Evolutionary conservation across 2,113 vertebrate species (phyloP), one percentile per base, ranked within the genome.

Genomic region (Seriola dumerili): DNA sequence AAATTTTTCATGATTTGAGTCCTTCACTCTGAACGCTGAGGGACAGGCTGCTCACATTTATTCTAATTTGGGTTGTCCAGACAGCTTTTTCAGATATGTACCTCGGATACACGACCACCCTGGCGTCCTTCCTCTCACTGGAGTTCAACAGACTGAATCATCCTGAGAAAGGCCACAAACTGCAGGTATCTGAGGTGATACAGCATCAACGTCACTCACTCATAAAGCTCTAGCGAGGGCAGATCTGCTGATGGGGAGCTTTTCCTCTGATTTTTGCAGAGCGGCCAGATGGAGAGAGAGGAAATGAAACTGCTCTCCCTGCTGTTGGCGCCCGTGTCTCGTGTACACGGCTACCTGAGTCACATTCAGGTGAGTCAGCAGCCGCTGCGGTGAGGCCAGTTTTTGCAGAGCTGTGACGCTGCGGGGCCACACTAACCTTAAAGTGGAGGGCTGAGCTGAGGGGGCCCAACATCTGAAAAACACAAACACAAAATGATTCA

Each of bases 341-440:
- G 94, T 5, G 84, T 96, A 11, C 94, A 95, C 85, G 81, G 88
- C 77, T 96, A 96, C 89, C 85, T 95, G 80, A 92, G 87, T 80
- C 94, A 94, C 80, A 93, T 95, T 38, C 95, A 96, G 92, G 95
- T 95, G 75, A 86, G 91, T 84, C 69, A 63, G 67, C 57, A 23
- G n/a, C 36, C 17, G 4, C 29, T 23, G 29, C 1, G 34, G 29
- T 1, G 34, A 48, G 46, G n/a, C 57, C 64, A 23, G 25, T 12
- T 3, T 54, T 29, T 25, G 29, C 54, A 69, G 32, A 29, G 38
- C 0, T 4, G 62, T 7, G 63, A 16, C 40, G 8, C 65, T 29
- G 66, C 55, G 4, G 44, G n/a, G 19, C 42, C 3, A 21, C 32
- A 8, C 9, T 19, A 4, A 69, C 8, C 25, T 17, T 21, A 1